Evolutionary conservation across 2,888 invertebrate species (phyloP).

Genomic region (Lithophane socia): DNA sequence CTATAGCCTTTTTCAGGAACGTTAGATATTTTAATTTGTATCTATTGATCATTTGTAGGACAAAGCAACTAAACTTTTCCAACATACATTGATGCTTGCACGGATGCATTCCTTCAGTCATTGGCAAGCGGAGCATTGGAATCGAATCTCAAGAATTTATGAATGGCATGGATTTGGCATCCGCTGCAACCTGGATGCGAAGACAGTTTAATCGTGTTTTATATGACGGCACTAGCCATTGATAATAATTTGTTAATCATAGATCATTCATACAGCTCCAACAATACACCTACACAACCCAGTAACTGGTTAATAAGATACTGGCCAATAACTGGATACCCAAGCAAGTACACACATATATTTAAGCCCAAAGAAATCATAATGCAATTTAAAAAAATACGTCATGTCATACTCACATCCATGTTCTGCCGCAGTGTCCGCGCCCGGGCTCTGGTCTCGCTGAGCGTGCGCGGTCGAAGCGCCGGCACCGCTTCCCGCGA

Average conservation of each 20-base stretch:
- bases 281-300: background rate
- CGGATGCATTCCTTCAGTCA: constrained; percentile 24
- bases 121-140: constrained; percentile 40
- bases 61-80: background rate
- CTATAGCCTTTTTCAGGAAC: background rate
- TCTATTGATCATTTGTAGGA: background rate
- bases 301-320: too few relatives aligned
- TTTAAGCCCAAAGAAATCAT: too few relatives aligned
- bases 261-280: background rate
- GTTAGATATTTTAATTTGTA: background rate
- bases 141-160: constrained; percentile 37
- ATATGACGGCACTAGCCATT: constrained; percentile 32
- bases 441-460: constrained; percentile 82
- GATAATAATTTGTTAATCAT: constrained; percentile 22
- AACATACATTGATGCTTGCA: constrained; percentile 14
- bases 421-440: constrained; percentile 78
- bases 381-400: background rate
- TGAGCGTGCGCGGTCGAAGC: constrained; percentile 78
- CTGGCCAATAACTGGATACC: too few relatives aligned
- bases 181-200: constrained; percentile 17
- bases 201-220: constrained; percentile 31
- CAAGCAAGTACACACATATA: too few relatives aligned
- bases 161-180: constrained; percentile 53
- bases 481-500: constrained; percentile 84
- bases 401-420: constrained; percentile 79